Base-by-base conservation (phyloP, 1,140 invertebrate genomes). In the Hyphantria cunea region DNA sequence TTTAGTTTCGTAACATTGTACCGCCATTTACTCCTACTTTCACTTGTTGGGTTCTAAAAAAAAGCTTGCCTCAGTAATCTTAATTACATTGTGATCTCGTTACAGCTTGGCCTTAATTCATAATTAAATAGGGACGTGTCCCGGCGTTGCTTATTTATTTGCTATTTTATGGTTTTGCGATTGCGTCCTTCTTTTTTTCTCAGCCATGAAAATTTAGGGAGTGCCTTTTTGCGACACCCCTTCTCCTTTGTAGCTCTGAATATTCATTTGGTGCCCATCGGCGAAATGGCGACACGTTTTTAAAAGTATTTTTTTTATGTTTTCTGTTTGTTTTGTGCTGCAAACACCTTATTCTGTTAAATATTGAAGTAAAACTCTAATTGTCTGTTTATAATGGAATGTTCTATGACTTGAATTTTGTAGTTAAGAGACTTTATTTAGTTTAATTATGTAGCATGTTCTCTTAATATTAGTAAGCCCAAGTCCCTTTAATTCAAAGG, bases 81-180 rank as follows among this genome's bases (percentile, higher is more conserved):
- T 89, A 87, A 89, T 89, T 89, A 88, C 77, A 86, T 86, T 89
- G 86, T 86, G 85, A 87, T 89, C 85, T 86, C 80, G 81, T 90
- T 88, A 88, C 84, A 74, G 82, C 66, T 65, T 72, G 78, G 74
- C 80, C 80, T 78, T 90, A 87, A 90, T 90, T 90, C 84, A 90
- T 88, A 90, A 89, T 89, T 89, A 89, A 90, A 86, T 82, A 86
- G 84, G 77, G 78, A 79, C 84, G 72, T 84, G 78, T 80, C 83
- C 79, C 75, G 70, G 71, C 65, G 55, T 74, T 74, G 72, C 72
- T 87, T 87, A 86, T 88, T 86, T 89, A 86, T 86, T 86, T 85
- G 79, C 77, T 78, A 82, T 82, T 87, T 85, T 84, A 86, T 82
- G 79, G 76, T 79, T 82, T 83, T 73, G 70, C 81, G 72, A 88